Evolutionary conservation across 2,113 vertebrate species (phyloP).

Genomic region (Rhegmatorhina hoffmannsi): DNA sequence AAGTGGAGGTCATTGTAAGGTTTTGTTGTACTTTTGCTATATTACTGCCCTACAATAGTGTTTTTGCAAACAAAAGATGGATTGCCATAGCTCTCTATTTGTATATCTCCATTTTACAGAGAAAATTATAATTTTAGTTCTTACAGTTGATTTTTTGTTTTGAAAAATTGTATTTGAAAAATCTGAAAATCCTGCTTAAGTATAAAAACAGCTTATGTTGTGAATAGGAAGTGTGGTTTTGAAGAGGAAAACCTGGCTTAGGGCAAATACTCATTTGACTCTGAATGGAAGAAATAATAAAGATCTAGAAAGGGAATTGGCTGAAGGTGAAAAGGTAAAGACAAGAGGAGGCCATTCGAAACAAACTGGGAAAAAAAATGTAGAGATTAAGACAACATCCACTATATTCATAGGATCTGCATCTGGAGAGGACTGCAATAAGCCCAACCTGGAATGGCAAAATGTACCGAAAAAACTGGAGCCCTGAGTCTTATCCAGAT

Average conservation of each 20-base stretch:
- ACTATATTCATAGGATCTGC: background rate
- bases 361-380: background rate
- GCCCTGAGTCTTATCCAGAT: background rate
- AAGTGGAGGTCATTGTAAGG: background rate
- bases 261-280: background rate
- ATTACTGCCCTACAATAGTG: background rate
- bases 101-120: background rate
- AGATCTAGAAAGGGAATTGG: background rate
- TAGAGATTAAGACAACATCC: rapidly evolving
- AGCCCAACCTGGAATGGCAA: background rate
- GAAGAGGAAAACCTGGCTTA: background rate
- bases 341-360: background rate
- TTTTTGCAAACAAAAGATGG: background rate
- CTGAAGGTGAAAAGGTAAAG: background rate
- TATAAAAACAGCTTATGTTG: background rate
- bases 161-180: background rate
- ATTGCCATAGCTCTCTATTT: background rate
- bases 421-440: background rate
- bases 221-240: background rate
- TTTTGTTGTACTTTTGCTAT: background rate
- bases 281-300: background rate
- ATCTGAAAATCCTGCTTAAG: background rate
- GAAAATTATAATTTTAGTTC: background rate
- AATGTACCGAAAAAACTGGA: background rate
- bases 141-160: background rate